phyloP scores from a whole-genome alignment of 2,888 invertebrate genomes.

The Cerceris ruficornis region DNA sequence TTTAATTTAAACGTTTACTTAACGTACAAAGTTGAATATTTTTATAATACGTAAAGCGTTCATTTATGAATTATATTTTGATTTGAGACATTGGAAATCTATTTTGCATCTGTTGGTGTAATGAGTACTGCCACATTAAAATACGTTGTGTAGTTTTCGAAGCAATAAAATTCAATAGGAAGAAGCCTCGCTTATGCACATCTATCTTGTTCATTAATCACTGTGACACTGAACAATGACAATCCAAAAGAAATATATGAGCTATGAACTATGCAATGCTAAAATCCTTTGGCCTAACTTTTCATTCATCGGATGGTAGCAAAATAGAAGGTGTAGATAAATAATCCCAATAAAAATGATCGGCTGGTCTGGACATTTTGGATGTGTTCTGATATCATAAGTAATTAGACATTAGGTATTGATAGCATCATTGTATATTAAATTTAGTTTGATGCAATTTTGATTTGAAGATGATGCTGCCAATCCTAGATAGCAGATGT shows the following conservation, averaged over 20 bases:
- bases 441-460: constrained; percentile 30
- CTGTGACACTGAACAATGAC: constrained; percentile 43
- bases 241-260: constrained; percentile 38
- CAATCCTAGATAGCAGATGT: constrained; percentile 36
- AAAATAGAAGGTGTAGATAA: constrained; percentile 14
- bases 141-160: background rate
- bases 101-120: background rate
- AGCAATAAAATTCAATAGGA: constrained; percentile 18
- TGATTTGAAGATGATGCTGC: constrained; percentile 37
- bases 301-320: constrained; percentile 27
- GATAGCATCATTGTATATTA: constrained; percentile 24
- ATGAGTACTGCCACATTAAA: constrained; percentile 6
- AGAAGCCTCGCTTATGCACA: constrained; percentile 24
- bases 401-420: constrained; percentile 27
- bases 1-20: no score
- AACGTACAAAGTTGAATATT: no score
- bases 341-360: constrained; percentile 17
- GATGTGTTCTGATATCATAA: constrained; percentile 33
- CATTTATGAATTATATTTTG: background rate
- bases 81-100: background rate
- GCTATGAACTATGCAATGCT: constrained; percentile 21
- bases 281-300: constrained; percentile 49
- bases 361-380: constrained; percentile 27
- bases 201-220: constrained; percentile 25
- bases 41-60: background rate